Evolutionary conservation across 2,888 invertebrate genomes (phyloP), one percentile per base, ranked within the genome.

Genomic region (Monochamus alternatus): DNA sequence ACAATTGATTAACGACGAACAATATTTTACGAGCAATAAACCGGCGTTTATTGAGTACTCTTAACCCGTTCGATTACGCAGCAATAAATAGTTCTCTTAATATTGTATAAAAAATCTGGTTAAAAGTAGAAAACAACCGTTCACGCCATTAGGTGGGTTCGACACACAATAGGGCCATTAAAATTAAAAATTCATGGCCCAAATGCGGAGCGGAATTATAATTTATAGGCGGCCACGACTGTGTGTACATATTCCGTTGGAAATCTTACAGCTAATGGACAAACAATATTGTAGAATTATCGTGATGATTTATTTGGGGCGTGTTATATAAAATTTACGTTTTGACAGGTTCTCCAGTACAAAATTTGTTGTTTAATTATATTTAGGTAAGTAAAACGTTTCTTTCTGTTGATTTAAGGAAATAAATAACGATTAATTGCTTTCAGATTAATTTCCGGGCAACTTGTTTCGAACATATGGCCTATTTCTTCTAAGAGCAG

Each of bases 121-220:
- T 74, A 47, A 64, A 60, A 58, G 30, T 60, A 47, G 55, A 74
- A 73, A 73, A 72, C 63, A 58, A 63, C 58, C 68, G 62, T 73
- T 75, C 74, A 76, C 73, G 62, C 67, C 62, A 55, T 68, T 59
- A 64, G 47, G 60, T 58, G 14, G 7, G 43, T 22, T 14, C 58
- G 47, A 52, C 82, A 81, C 80, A 81, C 81, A 75, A 79, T 75
- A 73, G 47, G 52, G 78, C 77, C 77, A 81, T 83, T 82, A 83
- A 76, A 81, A 83, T 83, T 81, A 83, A 83, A 82, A 81, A 83
- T 83, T 82, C 78, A 82, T 81, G 52, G 43, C 12, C 68, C 73
- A 68, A 67, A 73, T 64, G 64, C 51, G 64, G 59, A 38, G 43
- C 44, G 44, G 64, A 58, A 75, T 65, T 14, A 55, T 55, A 55